phyloP scores from a whole-genome alignment of 2,797 vertebrate genomes.

The Artibeus lituratus region DNA sequence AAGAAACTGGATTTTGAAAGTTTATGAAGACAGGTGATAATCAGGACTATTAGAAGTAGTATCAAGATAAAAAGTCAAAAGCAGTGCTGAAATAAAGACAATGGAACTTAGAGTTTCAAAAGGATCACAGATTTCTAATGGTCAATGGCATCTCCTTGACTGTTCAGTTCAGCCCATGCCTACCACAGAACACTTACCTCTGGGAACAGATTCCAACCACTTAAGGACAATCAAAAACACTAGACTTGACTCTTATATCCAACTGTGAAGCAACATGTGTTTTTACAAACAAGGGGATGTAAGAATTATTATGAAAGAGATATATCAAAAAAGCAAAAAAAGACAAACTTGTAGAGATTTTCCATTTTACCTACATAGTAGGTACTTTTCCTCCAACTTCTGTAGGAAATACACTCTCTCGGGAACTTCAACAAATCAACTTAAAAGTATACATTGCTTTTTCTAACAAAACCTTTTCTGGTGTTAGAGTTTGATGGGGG shows the following conservation, averaged over 20 bases:
- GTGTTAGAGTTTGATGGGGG: not conserved
- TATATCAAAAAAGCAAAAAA: not conserved
- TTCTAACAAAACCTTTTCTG: not conserved
- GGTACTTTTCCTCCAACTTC: not conserved
- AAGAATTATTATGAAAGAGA: not conserved
- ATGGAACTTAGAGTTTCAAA: not conserved
- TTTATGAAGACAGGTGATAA: not conserved
- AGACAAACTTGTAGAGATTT: not conserved
- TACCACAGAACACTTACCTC: not conserved
- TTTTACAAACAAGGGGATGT: not conserved
- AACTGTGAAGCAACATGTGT: not conserved
- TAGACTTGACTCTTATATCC: not conserved
- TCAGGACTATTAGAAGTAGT: not conserved
- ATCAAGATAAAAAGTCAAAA: not conserved
- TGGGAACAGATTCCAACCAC: not conserved
- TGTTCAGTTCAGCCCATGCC: not conserved
- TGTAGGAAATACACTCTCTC: not conserved
- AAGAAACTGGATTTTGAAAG: not conserved
- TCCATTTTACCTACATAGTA: not conserved
- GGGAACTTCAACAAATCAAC: not conserved
- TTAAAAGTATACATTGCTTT: not conserved
- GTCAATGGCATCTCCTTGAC: not conserved
- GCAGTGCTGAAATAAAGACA: not conserved
- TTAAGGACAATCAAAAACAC: not conserved
- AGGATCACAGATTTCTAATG: not conserved